Percentiles rank a stretch among this genome's conserved stretches.
phyloP scores from a whole-genome alignment of 2,797 vertebrate species.

The Pelochelys cantorii region DNA sequence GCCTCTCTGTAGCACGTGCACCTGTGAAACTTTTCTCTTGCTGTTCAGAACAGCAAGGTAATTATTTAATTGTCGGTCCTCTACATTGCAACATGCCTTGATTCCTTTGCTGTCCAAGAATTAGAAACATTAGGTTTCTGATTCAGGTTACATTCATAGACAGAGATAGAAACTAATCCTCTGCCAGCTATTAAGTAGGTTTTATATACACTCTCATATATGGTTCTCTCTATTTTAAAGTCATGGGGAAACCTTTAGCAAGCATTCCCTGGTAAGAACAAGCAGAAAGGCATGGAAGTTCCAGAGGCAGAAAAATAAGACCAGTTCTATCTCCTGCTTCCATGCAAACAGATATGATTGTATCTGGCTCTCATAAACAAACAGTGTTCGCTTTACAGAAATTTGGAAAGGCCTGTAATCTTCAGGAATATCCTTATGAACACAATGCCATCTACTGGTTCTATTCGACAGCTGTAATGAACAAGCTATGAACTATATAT shows the following conservation, averaged over 20 bases:
- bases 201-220: not conserved
- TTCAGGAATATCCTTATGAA: not conserved
- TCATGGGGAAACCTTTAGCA: not conserved
- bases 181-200: not conserved
- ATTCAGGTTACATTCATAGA: not conserved
- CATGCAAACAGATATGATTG: not conserved
- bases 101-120: not conserved
- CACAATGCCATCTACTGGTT: slow-evolving; percentile 61
- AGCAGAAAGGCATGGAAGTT: not conserved
- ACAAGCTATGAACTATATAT: not conserved
- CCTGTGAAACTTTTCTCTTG: not conserved
- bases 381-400: not conserved
- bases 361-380: not conserved
- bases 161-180: not conserved
- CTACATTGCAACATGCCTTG: not conserved
- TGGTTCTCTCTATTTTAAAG: too few species aligned
- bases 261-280: not conserved
- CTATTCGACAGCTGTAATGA: not conserved
- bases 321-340: not conserved
- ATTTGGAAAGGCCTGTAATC: not conserved
- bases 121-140: not conserved
- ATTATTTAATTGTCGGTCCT: not conserved
- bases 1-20: too few species aligned
- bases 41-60: not conserved
- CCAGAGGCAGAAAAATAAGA: not conserved